Evolutionary conservation across 2,888 invertebrate genomes (phyloP), one percentile per base, ranked within the genome.

Genomic region (Caenorhabditis plicata): DNA sequence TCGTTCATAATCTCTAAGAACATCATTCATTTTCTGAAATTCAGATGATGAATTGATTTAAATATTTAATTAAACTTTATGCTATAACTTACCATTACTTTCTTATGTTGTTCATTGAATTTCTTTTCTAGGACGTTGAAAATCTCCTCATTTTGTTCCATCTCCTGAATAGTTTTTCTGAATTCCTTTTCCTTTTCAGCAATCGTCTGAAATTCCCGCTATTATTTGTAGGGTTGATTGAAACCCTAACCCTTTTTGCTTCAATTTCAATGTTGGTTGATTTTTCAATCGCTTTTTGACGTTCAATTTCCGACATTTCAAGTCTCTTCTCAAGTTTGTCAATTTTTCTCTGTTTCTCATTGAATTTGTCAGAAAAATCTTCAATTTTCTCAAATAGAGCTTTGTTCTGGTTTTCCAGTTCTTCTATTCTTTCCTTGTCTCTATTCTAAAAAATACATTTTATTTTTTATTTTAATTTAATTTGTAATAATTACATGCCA

Each of bases 41-140:
- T 31, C n/a, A 19, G 11, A 38, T 3, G 32, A 25, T 38, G n/a
- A 26, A n/a, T 15, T 15, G n/a, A 29, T 46, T 25, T 35, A n/a
- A 39, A 41, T 44, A 11, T 33, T 20, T 7, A 27, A 4, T 22
- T 27, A 15, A 23, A 20, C 32, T 2, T 23, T 19, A 20, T 22
- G 9, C n/a, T 15, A 13, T 5, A 3, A 38, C 55, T 22, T 22
- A 70, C 70, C 75, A 74, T 64, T 22, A 77, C 73, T 63, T 78
- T 78, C 25, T 66, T 44, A 40, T 78, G 77, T 39, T 78, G 78
- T 31, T 78, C 76, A 38, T 77, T 71, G 49, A 75, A 77, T 41
- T 70, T 68, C 38, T 58, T 68, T 48, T 78, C 75, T 52, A 78
- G 54, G 11, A 73, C 48, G 40, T 61, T 64, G 48, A 77, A 58